Evolutionary conservation across 2,888 invertebrate genomes (phyloP).

Genomic region (Cenopis cana): DNA sequence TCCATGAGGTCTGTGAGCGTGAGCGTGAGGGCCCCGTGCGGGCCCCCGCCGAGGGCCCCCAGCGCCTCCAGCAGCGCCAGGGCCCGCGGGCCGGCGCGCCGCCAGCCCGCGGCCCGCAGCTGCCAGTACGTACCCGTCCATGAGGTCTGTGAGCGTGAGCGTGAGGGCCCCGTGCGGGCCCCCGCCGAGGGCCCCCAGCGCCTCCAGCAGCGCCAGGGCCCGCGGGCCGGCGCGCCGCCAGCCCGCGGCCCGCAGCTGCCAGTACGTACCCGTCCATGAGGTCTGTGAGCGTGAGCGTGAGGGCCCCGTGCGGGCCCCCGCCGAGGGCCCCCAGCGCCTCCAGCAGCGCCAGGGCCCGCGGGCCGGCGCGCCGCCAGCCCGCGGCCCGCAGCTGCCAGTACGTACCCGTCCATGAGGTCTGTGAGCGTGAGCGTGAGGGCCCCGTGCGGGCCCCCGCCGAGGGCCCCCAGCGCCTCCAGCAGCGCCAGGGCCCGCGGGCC

Average conservation of each 20-base stretch:
- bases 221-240: too few relatives aligned
- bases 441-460: too few relatives aligned
- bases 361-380: conserved; percentile 48
- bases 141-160: too few relatives aligned
- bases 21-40: conserved; percentile 49
- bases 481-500: too few relatives aligned
- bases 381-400: conserved; percentile 46
- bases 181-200: too few relatives aligned
- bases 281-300: conserved; percentile 47
- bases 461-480: too few relatives aligned
- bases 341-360: conserved; percentile 62
- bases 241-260: too few relatives aligned
- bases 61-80: conserved; percentile 69
- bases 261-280: conserved; percentile 8
- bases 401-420: too few relatives aligned
- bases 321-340: conserved; percentile 71
- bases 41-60: conserved; percentile 62
- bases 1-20: conserved; percentile 6
- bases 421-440: too few relatives aligned
- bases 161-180: too few relatives aligned
- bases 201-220: too few relatives aligned
- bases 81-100: conserved; percentile 52
- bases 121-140: too few relatives aligned
- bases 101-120: conserved; percentile 45
- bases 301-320: conserved; percentile 47